Conservation (phyloP, 2,113 vertebrate genomes). For the Hippocampus guttulatus region DNA sequence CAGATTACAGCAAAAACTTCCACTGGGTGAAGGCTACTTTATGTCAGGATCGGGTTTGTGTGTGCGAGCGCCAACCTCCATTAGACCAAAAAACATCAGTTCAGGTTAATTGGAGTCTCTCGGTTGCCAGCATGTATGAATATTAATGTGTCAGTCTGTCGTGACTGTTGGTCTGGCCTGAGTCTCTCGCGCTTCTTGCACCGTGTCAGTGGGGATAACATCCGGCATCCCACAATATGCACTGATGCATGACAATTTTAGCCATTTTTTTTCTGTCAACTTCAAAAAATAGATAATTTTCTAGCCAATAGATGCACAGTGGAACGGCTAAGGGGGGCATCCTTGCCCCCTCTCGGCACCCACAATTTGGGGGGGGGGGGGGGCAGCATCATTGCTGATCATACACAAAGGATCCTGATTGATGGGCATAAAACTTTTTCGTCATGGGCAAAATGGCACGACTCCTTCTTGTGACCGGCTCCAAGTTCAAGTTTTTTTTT, state of each 20-base stretch:
- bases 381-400: too few species aligned
- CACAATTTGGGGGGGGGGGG: too few species aligned
- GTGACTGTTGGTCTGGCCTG: neutral
- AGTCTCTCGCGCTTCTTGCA: neutral
- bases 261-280: neutral
- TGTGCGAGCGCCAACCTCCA: neutral
- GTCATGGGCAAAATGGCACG: too few species aligned
- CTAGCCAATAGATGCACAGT: too few species aligned
- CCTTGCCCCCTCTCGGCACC: too few species aligned
- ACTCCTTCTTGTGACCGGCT: too few species aligned
- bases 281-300: too few species aligned
- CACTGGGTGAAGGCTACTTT: neutral
- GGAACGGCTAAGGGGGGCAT: too few species aligned
- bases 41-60: neutral
- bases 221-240: neutral
- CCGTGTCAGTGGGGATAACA: neutral
- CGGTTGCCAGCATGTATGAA: neutral
- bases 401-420: too few species aligned
- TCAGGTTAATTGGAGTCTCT: slow-evolving; percentile 5
- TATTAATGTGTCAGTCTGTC: slow-evolving; percentile 3
- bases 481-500: too few species aligned
- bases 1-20: neutral
- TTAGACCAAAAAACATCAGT: slow-evolving; percentile 5
- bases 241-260: neutral
- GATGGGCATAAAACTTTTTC: too few species aligned